A percentile compares a stretch with the other conserved stretches of the same genome.
These are phyloP conservation scores for Polypedilum vanderplanki DNA, from an alignment of 1,140 invertebrate genomes.

Conservation along the genomic window DNA sequence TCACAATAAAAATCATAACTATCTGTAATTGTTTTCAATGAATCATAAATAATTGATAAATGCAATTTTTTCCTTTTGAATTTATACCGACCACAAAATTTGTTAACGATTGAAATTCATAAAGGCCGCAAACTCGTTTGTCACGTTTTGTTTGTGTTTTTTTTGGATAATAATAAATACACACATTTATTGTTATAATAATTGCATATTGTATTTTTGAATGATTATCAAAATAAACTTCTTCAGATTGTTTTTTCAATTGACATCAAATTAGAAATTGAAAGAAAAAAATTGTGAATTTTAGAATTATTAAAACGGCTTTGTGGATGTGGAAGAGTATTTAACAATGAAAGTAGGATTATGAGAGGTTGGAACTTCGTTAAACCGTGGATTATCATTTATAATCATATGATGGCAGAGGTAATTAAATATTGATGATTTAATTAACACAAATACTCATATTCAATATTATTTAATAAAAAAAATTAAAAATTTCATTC, in stretches of 20 bases:
- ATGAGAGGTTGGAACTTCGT: neutral
- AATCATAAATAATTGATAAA: constrained; percentile 30
- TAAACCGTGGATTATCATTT: neutral
- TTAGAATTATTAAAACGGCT: neutral
- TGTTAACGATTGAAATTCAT: neutral
- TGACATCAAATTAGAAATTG: too few species aligned
- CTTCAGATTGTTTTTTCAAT: neutral
- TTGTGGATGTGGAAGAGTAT: constrained; percentile 10
- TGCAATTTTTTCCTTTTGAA: constrained; percentile 26
- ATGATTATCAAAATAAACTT: neutral
- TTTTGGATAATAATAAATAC: too few species aligned
- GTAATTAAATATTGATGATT: constrained; percentile 28
- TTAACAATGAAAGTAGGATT: neutral
- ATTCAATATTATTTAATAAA: neutral
- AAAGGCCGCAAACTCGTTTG: neutral
- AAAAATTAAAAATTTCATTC: neutral
- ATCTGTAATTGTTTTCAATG: constrained; percentile 28
- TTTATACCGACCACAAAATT: neutral
- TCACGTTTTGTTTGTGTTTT: neutral
- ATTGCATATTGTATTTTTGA: neutral
- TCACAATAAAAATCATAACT: constrained; percentile 31
- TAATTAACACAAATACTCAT: constrained; percentile 3
- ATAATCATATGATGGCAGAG: constrained; percentile 4
- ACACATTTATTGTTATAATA: neutral
- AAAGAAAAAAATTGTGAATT: neutral